Percentiles rank a stretch among this genome's conserved stretches.
Conservation (phyloP, 2,113 vertebrate genomes). For the Oncorhynchus masou region DNA sequence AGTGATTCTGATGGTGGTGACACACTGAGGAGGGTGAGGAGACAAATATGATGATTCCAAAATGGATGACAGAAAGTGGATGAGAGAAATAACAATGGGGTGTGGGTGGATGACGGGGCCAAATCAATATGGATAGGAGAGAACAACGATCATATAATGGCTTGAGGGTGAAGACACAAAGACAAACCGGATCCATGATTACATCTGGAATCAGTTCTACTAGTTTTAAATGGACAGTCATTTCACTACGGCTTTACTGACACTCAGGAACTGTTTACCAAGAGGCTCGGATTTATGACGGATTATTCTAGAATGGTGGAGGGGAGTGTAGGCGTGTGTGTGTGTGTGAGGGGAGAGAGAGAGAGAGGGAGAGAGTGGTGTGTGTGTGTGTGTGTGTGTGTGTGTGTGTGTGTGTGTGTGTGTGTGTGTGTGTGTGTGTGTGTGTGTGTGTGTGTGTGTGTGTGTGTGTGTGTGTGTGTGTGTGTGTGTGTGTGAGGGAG, state of each 20-base stretch:
- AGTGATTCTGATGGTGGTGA: conserved; percentile 20
- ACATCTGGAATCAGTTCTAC: conserved; percentile 57
- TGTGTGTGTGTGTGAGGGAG: background rate
- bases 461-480: background rate
- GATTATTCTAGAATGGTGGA: background rate
- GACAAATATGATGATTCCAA: conserved; percentile 61
- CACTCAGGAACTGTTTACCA: conserved; percentile 36
- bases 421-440: no score
- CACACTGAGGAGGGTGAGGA: conserved; percentile 70
- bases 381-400: no score
- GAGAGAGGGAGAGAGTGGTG: no score
- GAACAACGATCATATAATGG: conserved; percentile 38
- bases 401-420: background rate
- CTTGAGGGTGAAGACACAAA: conserved; percentile 62
- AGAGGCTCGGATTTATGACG: background rate
- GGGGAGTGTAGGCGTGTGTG: background rate
- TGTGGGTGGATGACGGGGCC: conserved; percentile 7
- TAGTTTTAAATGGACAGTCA: conserved; percentile 55
- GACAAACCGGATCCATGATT: conserved; percentile 29
- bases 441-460: background rate
- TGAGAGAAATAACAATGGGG: conserved; percentile 8
- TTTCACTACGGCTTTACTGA: conserved; percentile 60
- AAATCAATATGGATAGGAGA: conserved; percentile 49
- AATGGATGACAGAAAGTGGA: conserved; percentile 62
- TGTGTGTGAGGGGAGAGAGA: no score